A percentile compares a stretch with the other conserved stretches of the same genome.
Conservation (phyloP, 2,888 invertebrate species). For the Dusona sp. region DNA sequence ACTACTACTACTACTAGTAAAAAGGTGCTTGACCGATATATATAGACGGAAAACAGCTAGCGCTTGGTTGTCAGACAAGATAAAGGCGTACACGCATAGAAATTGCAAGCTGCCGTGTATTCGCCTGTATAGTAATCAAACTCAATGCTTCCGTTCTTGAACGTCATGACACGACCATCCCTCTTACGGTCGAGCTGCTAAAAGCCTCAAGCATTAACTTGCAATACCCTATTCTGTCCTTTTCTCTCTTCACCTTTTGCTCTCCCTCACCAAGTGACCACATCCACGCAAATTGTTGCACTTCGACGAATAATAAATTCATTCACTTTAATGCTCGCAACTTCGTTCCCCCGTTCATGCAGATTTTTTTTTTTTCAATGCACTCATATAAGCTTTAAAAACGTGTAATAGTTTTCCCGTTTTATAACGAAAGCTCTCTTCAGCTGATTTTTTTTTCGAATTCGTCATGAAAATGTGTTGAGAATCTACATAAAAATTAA, state of each 20-base stretch:
- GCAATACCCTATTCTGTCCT: conserved; percentile 1
- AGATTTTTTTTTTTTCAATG: background rate
- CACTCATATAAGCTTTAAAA: background rate
- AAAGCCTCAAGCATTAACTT: conserved; percentile 20
- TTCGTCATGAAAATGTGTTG: background rate
- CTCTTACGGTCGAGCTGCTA: conserved; percentile 32
- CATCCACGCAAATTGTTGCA: background rate
- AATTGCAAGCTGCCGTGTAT: conserved; percentile 48
- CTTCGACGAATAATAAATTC: background rate
- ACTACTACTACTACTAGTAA: background rate
- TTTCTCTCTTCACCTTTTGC: background rate
- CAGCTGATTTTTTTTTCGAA: background rate
- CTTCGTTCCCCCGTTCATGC: background rate
- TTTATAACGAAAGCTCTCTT: background rate
- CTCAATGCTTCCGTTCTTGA: conserved; percentile 44
- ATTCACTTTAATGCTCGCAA: background rate
- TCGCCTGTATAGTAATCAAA: conserved; percentile 8
- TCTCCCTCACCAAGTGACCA: background rate
- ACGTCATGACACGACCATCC: conserved; percentile 24
- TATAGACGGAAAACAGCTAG: background rate
- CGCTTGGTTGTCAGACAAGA: conserved; percentile 29
- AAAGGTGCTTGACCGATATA: background rate
- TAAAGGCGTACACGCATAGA: conserved; percentile 43
- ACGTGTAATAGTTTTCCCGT: background rate
- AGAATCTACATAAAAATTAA: background rate